Conservation (phyloP, 2,113 vertebrate genomes). For the Panthera leo region DNA sequence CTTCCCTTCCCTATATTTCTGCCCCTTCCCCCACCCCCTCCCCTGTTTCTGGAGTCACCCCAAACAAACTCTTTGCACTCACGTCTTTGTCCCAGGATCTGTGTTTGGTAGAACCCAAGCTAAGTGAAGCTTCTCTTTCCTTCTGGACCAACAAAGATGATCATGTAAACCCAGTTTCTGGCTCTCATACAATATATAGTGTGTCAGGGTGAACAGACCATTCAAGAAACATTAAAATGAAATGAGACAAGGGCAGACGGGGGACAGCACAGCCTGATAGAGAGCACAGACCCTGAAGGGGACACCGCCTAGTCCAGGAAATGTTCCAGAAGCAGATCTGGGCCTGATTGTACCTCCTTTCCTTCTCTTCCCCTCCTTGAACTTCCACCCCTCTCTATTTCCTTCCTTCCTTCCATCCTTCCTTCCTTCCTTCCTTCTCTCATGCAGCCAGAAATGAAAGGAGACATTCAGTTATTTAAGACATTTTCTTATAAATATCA, state of each 20-base stretch:
- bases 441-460: background rate
- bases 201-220: background rate
- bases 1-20: background rate
- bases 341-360: rapidly evolving
- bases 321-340: background rate
- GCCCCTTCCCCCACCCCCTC: no score
- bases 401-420: background rate
- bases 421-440: background rate
- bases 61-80: background rate
- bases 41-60: background rate
- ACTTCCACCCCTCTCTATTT: background rate
- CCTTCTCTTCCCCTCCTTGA: background rate
- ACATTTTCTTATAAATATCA: conserved; percentile 32
- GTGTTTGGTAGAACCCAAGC: background rate
- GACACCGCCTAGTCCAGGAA: background rate
- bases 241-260: background rate
- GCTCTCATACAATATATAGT: background rate
- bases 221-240: background rate
- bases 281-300: background rate
- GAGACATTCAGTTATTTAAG: background rate
- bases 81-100: background rate
- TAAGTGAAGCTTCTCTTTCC: background rate
- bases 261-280: background rate
- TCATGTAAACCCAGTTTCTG: background rate
- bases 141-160: background rate